Conservation (phyloP, 2,888 invertebrate species). For the Monopis laevigella region DNA sequence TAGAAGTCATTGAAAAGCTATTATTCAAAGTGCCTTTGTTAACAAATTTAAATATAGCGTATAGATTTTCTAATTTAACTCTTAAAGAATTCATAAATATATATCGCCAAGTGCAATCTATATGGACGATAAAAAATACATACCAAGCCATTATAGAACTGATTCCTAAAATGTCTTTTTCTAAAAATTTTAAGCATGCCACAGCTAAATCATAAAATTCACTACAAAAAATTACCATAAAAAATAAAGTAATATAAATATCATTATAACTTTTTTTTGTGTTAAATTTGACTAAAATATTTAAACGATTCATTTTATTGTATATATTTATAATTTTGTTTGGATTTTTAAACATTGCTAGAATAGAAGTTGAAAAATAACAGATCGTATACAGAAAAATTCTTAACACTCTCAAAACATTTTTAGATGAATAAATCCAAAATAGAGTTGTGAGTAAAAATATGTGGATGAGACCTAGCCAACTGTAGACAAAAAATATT, state of each 20-base stretch:
- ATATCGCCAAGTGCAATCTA: constrained; percentile 1
- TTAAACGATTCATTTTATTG: background rate
- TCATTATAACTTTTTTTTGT: background rate
- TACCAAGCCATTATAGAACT: background rate
- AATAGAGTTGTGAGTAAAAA: no score
- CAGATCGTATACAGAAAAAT: background rate
- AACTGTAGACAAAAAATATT: background rate
- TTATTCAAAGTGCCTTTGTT: background rate
- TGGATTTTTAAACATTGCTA: background rate
- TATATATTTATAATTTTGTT: background rate
- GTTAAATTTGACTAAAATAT: background rate
- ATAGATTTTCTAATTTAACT: constrained; percentile 4
- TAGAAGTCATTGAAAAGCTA: background rate
- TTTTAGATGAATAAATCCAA: no score
- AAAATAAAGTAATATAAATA: background rate
- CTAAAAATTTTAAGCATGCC: no score
- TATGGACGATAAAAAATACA: background rate
- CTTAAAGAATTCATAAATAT: background rate
- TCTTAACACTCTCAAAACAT: background rate
- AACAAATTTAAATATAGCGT: no score
- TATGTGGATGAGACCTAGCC: no score
- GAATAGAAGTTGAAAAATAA: background rate
- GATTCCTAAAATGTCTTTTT: no score
- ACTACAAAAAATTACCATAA: background rate
- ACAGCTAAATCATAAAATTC: background rate